Percentiles rank a stretch among this genome's conserved stretches.
phyloP scores from a whole-genome alignment of 2,888 invertebrate genomes.

The Cephus rjabovi region DNA sequence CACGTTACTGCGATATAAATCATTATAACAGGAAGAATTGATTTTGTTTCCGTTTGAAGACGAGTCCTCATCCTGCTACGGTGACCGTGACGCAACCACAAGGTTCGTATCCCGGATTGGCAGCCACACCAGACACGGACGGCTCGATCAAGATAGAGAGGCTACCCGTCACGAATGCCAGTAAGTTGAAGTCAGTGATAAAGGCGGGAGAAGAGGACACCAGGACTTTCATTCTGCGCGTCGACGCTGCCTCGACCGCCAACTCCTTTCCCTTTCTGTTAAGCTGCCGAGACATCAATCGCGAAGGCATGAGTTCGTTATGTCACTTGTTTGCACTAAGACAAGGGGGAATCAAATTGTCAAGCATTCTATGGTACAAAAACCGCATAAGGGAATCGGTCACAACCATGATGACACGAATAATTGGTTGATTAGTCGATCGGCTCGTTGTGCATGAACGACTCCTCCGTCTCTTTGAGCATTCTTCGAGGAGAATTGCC shows the following conservation, averaged over 20 bases:
- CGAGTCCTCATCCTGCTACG: conserved; percentile 64
- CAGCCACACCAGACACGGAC: conserved; percentile 70
- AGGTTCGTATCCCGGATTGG: conserved; percentile 67
- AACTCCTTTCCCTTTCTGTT: no score
- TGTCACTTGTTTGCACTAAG: conserved; percentile 44
- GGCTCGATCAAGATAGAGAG: conserved; percentile 76
- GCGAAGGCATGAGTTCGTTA: conserved; percentile 20
- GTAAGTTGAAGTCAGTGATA: conserved; percentile 65
- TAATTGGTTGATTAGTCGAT: no score
- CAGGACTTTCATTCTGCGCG: not conserved
- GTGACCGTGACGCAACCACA: conserved; percentile 65
- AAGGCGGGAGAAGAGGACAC: no score
- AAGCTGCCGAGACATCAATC: no score
- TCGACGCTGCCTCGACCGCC: no score
- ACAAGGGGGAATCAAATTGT: conserved; percentile 25
- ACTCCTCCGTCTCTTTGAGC: conserved; percentile 13
- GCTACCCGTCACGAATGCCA: conserved; percentile 72
- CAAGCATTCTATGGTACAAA: conserved; percentile 46
- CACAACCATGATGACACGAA: no score
- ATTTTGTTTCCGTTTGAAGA: conserved; percentile 45
- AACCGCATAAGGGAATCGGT: conserved; percentile 53
- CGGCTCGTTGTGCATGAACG: conserved; percentile 18
- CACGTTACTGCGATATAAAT: no score
- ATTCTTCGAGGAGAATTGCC: conserved; percentile 11
- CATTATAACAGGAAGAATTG: no score